Conservation (phyloP, 2,888 invertebrate species). For the Dynastes hyllus region DNA sequence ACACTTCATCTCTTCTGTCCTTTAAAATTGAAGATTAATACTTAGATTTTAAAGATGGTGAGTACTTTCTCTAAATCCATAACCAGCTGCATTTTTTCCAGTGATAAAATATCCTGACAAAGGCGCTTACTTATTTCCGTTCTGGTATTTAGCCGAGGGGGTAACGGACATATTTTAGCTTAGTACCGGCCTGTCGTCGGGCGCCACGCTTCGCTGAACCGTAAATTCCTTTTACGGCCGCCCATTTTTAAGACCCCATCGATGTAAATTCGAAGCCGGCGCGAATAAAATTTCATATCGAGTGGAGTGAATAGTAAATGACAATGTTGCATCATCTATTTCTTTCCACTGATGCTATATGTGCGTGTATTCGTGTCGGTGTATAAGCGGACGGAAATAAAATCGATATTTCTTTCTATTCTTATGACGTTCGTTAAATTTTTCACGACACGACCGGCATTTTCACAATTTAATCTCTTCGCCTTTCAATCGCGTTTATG, state of each 20-base stretch:
- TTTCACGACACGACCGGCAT: conserved; percentile 4
- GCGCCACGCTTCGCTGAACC: conserved; percentile 14
- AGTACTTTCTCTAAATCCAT: no score
- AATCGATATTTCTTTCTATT: conserved; percentile 23
- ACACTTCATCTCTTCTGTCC: no score
- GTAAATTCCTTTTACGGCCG: conserved; percentile 21
- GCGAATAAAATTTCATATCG: conserved; percentile 28
- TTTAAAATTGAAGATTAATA: no score
- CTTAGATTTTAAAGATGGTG: no score
- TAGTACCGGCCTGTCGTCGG: conserved; percentile 3
- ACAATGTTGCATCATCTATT: conserved; percentile 13
- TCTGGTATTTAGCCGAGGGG: not conserved
- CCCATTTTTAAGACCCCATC: conserved; percentile 26
- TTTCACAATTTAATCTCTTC: not conserved
- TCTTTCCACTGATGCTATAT: not conserved
- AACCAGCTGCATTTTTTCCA: no score
- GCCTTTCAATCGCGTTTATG: not conserved
- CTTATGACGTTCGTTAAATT: conserved; percentile 4
- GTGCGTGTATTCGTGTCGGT: not conserved
- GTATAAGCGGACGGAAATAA: not conserved
- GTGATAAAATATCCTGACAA: no score
- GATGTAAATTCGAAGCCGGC: conserved; percentile 1
- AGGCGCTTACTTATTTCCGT: not conserved
- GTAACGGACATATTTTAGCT: not conserved
- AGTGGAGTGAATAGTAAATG: conserved; percentile 16